Base-by-base conservation (phyloP, 2,888 invertebrate genomes). In the Salticus scenicus region DNA sequence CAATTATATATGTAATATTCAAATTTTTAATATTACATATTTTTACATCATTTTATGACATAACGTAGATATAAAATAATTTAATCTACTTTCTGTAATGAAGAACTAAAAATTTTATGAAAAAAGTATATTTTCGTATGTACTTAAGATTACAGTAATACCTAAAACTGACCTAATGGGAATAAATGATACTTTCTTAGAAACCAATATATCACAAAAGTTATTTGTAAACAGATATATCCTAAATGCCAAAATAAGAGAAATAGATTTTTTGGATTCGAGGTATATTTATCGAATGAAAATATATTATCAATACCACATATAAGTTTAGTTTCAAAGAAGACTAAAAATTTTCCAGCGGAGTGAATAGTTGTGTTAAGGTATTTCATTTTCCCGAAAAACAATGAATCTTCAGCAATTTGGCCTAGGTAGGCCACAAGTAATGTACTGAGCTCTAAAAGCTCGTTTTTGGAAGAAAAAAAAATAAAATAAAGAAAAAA, bases 381-480 rank as follows among this genome's bases (percentile, higher is more conserved):
- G 4, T 24, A 24, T 57, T 57, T 57, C 57, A 24, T 57, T 24
- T 20, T 24, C 24, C 4, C 2, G 57, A 57, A n/a, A n/a, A 24
- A 24, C 57, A 57, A 57, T 57, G 57, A 57, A 57, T 57, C 57
- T 57, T 57, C 57, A 1, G 24, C 57, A 57, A 57, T 20, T 57
- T 57, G 57, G 24, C 7, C 1, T 12, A 57, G 57, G 30, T 14
- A n/a, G n/a, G 31, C 1, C 20, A 7, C 8, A 51, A 72, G 47
- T 71, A 71, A 71, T 71, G 47, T 30, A 2, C 8, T 8, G 24
- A 10, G 12, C 20, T 28, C 64, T 72, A 51, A 77, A 84, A 84
- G 67, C 83, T 73, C 66, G 72, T 67, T 84, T 80, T 77, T 73
- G 57, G 10, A 67, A 31, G 72, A n/a, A n/a, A n/a, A n/a, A n/a